phyloP scores from a whole-genome alignment of 2,888 invertebrate genomes.

The Archips crataeganus region DNA sequence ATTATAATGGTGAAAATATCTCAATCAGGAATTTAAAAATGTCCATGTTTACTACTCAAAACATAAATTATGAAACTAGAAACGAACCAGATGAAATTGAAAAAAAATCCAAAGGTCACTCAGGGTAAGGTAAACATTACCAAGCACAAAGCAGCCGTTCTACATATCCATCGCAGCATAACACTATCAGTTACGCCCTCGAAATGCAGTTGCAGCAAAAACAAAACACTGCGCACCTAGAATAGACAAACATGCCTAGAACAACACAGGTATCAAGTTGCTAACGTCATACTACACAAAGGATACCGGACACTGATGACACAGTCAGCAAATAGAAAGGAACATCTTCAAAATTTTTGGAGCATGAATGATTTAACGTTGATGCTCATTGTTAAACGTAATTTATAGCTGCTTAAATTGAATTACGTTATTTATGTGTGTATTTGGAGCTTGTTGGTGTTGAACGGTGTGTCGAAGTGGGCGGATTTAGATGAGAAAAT shows the following conservation, averaged over 20 bases:
- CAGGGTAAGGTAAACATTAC: neutral
- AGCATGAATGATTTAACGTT: constrained; percentile 45
- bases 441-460: constrained; percentile 1
- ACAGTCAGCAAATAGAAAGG: constrained; percentile 47
- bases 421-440: neutral
- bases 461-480: neutral
- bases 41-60: no score
- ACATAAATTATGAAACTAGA: neutral
- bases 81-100: neutral
- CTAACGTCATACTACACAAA: constrained; percentile 51
- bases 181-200: constrained; percentile 32
- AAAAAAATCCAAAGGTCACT: neutral
- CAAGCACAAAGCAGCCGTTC: constrained; percentile 8
- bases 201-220: constrained; percentile 40
- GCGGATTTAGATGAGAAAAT: neutral
- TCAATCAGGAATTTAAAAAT: no score
- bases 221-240: constrained; percentile 32
- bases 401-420: neutral
- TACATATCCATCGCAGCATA: constrained; percentile 20
- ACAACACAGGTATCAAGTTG: constrained; percentile 49
- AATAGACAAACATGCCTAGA: constrained; percentile 22
- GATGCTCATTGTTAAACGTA: constrained; percentile 16
- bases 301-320: constrained; percentile 55
- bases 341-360: constrained; percentile 49
- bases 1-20: no score